Percentiles rank a stretch among this genome's conserved stretches.
phyloP scores from a whole-genome alignment of 92 coral and sea anemone species.

The Epizoanthus stellaris region DNA sequence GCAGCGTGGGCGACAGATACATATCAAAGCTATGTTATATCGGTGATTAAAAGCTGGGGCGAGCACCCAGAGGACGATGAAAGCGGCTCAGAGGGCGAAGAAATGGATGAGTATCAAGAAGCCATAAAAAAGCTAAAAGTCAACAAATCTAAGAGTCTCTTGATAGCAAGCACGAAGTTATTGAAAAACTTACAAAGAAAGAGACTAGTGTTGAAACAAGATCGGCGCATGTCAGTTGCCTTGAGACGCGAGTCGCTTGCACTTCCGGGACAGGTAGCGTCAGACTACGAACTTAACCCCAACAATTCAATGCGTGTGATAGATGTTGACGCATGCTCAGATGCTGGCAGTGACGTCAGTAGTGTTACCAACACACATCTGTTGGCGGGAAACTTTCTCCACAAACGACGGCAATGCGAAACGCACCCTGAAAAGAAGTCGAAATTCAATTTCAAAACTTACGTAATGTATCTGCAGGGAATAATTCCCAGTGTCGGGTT shows the following conservation, averaged over 20 bases:
- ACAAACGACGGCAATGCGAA: slow-evolving; percentile 35
- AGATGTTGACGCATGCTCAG: slow-evolving; percentile 28
- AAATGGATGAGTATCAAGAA: slow-evolving; percentile 91
- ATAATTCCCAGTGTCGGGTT: slow-evolving; percentile 84
- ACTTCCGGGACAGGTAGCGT: slow-evolving; percentile 14
- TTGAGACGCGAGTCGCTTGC: slow-evolving; percentile 66
- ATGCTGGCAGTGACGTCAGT: neutral
- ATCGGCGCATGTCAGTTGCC: slow-evolving; percentile 75
- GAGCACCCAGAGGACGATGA: slow-evolving; percentile 95
- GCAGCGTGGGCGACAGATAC: slow-evolving; percentile 99
- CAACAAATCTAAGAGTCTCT: slow-evolving; percentile 78
- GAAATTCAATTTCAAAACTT: slow-evolving; percentile 89
- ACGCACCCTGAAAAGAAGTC: slow-evolving; percentile 58
- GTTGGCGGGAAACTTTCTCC: slow-evolving; percentile 40
- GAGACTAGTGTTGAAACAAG: slow-evolving; percentile 78
- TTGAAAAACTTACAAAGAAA: slow-evolving; percentile 75
- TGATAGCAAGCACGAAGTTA: slow-evolving; percentile 87
- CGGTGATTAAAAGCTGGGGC: slow-evolving; percentile 96
- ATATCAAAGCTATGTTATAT: slow-evolving; percentile 81
- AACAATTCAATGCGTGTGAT: slow-evolving; percentile 42
- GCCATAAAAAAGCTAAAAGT: slow-evolving; percentile 84
- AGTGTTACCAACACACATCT: slow-evolving; percentile 4
- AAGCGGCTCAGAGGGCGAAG: slow-evolving; percentile 88
- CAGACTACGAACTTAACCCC: slow-evolving; percentile 38
- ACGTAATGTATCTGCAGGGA: slow-evolving; percentile 91